phyloP scores from a whole-genome alignment of 1,140 invertebrate genomes.

The Rhagoletis zephyria region DNA sequence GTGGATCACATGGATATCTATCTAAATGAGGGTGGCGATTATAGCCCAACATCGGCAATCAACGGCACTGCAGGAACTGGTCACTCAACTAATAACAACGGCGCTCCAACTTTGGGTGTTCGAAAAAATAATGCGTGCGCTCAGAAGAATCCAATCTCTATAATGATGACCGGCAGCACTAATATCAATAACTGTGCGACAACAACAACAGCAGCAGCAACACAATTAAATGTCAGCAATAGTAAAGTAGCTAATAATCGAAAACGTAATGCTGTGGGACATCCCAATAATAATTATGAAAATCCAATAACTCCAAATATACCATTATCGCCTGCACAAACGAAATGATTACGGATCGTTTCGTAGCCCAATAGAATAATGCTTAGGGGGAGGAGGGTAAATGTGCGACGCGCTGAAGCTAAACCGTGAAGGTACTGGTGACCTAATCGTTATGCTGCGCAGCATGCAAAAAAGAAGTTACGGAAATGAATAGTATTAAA shows the following conservation, averaged over 20 bases:
- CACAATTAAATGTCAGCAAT: conserved; percentile 16
- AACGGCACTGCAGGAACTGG: not conserved
- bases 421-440: not conserved
- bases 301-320: conserved; percentile 10
- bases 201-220: not conserved
- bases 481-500: conserved; percentile 24
- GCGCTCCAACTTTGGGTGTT: not conserved
- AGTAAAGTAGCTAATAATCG: conserved; percentile 35
- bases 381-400: not conserved
- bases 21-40: conserved; percentile 64
- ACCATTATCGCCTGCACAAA: not conserved
- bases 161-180: conserved; percentile 34
- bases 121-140: not conserved
- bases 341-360: conserved; percentile 24
- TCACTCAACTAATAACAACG: not conserved
- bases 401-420: not conserved
- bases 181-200: not conserved
- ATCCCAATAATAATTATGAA: not conserved
- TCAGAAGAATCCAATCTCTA: conserved; percentile 45
- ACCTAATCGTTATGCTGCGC: not conserved
- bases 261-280: not conserved
- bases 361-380: not conserved
- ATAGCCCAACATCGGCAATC: conserved; percentile 52
- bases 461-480: not conserved
- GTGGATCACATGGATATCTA: conserved; percentile 72